Conservation (phyloP, 1,140 invertebrate species). For the Drosophila lini region DNA sequence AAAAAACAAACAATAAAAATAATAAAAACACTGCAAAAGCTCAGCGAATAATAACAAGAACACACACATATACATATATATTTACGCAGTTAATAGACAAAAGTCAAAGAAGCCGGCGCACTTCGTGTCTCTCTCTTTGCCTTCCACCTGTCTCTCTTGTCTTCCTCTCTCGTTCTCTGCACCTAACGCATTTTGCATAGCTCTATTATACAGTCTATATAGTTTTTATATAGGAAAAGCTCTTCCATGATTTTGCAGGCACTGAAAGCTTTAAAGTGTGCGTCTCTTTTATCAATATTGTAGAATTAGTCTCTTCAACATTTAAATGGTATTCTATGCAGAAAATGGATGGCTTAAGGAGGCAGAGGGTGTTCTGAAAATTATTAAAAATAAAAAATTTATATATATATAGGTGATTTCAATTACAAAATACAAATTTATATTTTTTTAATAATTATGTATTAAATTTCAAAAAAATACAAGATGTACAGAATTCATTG, state of each 20-base stretch:
- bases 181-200: conserved; percentile 68
- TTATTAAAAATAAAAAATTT: no score
- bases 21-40: conserved; percentile 57
- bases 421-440: no score
- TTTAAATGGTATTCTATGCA: conserved; percentile 22
- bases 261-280: conserved; percentile 18
- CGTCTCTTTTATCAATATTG: neutral
- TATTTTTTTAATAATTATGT: no score
- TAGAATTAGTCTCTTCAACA: conserved; percentile 5
- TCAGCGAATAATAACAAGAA: conserved; percentile 31
- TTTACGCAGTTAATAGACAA: conserved; percentile 70
- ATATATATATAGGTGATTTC: no score
- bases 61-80: conserved; percentile 37
- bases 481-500: no score
- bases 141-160: conserved; percentile 37
- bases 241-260: conserved; percentile 40
- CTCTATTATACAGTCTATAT: conserved; percentile 19
- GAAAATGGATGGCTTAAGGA: neutral
- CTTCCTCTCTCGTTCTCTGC: conserved; percentile 31
- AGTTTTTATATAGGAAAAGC: conserved; percentile 31
- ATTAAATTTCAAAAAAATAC: no score
- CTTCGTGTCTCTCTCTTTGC: conserved; percentile 22
- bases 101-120: conserved; percentile 78
- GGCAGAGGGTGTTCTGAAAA: conserved; percentile 5
- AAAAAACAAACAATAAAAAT: conserved; percentile 33